These are phyloP conservation scores for Sebastes itinus DNA, from an alignment of 2,797 vertebrate genomes.

Conservation along the genomic window DNA sequence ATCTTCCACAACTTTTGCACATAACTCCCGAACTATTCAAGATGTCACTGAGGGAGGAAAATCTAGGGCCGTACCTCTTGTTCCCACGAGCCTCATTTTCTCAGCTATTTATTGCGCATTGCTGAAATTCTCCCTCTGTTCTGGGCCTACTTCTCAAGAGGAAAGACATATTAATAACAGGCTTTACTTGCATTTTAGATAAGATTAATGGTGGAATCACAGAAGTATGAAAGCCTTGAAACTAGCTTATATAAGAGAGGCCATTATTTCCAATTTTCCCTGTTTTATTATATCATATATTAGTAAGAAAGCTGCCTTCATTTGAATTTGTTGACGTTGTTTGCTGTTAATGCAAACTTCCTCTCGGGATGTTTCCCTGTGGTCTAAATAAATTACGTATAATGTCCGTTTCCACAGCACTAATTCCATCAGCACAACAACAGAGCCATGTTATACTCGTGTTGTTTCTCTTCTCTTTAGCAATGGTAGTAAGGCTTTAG, in stretches of 20 bases:
- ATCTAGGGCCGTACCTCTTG: constrained; percentile 43
- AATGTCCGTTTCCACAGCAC: not conserved
- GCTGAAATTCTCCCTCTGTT: constrained; percentile 57
- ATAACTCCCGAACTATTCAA: constrained; percentile 69
- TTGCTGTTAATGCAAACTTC: not conserved
- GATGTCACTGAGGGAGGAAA: constrained; percentile 52
- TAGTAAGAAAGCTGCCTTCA: not conserved
- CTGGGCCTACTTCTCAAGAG: constrained; percentile 33
- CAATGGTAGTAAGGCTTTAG: not conserved
- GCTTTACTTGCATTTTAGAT: constrained; percentile 61
- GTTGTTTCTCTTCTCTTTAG: not conserved
- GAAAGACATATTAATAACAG: constrained; percentile 59
- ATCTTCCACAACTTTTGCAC: constrained; percentile 68
- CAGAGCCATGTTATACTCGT: not conserved
- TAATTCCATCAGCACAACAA: not conserved
- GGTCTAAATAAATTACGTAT: not conserved
- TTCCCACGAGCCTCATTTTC: constrained; percentile 65
- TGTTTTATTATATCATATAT: constrained; percentile 11
- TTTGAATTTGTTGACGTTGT: constrained; percentile 13
- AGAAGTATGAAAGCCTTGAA: constrained; percentile 10
- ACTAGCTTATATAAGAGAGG: not conserved
- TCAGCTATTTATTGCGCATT: constrained; percentile 71
- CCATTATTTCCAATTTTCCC: constrained; percentile 3
- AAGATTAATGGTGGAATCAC: constrained; percentile 30
- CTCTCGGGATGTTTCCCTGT: not conserved